A percentile compares a stretch with the other conserved stretches of the same genome.
Conservation (phyloP, 2,113 vertebrate genomes). For the Atractosteus spatula region DNA sequence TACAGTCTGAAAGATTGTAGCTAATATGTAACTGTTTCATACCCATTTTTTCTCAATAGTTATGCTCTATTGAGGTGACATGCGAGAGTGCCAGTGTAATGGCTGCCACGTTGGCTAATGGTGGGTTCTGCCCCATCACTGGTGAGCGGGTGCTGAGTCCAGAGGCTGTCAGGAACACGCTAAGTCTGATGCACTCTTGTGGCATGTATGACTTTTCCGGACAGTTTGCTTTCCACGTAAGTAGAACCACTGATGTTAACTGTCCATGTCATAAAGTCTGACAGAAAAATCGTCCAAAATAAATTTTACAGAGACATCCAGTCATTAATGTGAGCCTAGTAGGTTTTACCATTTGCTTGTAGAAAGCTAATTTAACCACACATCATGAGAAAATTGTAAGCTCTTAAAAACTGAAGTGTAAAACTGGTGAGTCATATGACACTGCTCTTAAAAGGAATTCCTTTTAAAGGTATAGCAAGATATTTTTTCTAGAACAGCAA, state of each 20-base stretch:
- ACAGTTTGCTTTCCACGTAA: constrained; percentile 97
- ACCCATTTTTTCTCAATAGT: constrained; percentile 50
- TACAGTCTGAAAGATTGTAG: too few relatives aligned
- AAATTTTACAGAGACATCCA: not conserved
- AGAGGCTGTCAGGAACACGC: constrained; percentile 90
- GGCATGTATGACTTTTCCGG: constrained; percentile 99
- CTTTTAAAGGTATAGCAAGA: too few relatives aligned
- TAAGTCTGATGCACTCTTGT: constrained; percentile 98
- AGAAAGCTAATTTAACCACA: not conserved
- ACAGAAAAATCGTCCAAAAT: not conserved
- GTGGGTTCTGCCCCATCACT: constrained; percentile 96
- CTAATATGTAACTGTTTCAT: too few relatives aligned
- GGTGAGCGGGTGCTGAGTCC: constrained; percentile 92
- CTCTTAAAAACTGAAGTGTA: not conserved
- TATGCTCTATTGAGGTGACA: constrained; percentile 97
- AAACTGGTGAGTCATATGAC: too few relatives aligned
- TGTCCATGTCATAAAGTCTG: not conserved
- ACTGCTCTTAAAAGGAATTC: too few relatives aligned
- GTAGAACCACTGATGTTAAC: constrained; percentile 45
- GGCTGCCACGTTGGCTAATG: constrained; percentile 95
- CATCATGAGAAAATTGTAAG: not conserved
- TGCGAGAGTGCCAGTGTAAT: constrained; percentile 97
- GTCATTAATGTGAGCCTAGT: not conserved
- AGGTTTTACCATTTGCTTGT: not conserved
- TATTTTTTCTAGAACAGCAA: too few relatives aligned